Evolutionary conservation across 2,888 invertebrate genomes (phyloP).

Genomic region (Phrixothrix hirtus): DNA sequence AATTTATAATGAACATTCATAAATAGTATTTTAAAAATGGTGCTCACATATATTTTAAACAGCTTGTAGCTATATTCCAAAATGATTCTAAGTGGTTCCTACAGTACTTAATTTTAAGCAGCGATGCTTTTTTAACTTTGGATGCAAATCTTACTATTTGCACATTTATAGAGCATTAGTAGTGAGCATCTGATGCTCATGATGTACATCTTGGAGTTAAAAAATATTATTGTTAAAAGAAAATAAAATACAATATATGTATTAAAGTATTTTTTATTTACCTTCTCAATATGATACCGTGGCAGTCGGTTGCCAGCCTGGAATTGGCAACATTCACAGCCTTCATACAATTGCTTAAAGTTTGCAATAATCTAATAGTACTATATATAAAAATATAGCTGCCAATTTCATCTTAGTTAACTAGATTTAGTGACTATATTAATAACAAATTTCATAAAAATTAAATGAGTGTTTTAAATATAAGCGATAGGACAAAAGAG

Average conservation of each 20-base stretch:
- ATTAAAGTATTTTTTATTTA: conserved; percentile 37
- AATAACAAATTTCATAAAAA: neutral
- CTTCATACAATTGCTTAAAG: conserved; percentile 44
- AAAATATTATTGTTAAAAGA: neutral
- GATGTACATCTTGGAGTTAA: neutral
- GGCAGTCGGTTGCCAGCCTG: conserved; percentile 40
- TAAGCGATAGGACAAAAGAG: neutral
- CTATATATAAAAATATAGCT: conserved; percentile 19
- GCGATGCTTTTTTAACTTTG: no score
- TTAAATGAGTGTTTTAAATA: neutral
- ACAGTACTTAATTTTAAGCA: no score
- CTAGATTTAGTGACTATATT: conserved; percentile 8
- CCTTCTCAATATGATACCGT: conserved; percentile 40
- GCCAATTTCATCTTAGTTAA: conserved; percentile 16
- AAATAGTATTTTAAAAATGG: no score
- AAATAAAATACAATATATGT: conserved; percentile 7
- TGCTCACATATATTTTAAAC: no score
- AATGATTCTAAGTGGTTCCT: no score
- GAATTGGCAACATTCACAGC: conserved; percentile 49
- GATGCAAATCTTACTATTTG: no score
- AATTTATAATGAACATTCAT: no score
- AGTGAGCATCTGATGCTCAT: no score
- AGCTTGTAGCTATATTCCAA: no score
- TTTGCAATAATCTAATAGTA: conserved; percentile 7
- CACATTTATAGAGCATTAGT: no score